Base-by-base conservation (phyloP, 1,140 invertebrate species). In the Babylonia areolata region DNA sequence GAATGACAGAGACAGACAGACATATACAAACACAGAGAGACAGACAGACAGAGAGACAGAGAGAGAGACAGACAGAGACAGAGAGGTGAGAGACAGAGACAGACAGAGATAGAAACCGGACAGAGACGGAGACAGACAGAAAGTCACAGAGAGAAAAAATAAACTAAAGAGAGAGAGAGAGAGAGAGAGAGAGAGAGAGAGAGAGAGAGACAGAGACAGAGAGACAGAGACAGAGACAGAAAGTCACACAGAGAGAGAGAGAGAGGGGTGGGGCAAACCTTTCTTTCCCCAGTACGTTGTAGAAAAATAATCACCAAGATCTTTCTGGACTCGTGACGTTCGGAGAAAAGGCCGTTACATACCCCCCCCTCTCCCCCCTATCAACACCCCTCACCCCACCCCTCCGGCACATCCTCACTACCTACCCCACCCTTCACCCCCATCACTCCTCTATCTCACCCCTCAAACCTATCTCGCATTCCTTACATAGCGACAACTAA, bases 21-120 rank as follows among this genome's bases (percentile, higher is more conserved):
- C 15, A 71, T n/a, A 73, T 37, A 84, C 33, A 84, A 39, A 73
- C 35, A 84, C 15, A 71, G 37, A 73, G 69, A 84, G 15, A 39
- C n/a, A 71, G 69, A 71, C 9, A 28, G 37, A 39, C 39, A 40
- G 37, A 23, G 37, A 40, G 69, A 71, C 20, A 31, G 37, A 73
- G 73, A 33, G 20, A 42, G 42, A 33, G 73, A 46, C 69, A 46
- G 54, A 46, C 5, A 46, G 42, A 46, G 42, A 46, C 5, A 46
- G 42, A 46, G 17, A 64, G 23, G 58, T 12, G 58, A 40, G 28
- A 64, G 81, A 64, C 3, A 83, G 31, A 35, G 31, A 83, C 51
- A 83, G 58, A 69, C 31, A 83, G 81, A 83, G 58, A 69, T 31
- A 83, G 81, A 83, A 11, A 83, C 51, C 64, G 81, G 64, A 39